Conservation (phyloP, 2,797 vertebrate species). For the Menidia menidia region DNA sequence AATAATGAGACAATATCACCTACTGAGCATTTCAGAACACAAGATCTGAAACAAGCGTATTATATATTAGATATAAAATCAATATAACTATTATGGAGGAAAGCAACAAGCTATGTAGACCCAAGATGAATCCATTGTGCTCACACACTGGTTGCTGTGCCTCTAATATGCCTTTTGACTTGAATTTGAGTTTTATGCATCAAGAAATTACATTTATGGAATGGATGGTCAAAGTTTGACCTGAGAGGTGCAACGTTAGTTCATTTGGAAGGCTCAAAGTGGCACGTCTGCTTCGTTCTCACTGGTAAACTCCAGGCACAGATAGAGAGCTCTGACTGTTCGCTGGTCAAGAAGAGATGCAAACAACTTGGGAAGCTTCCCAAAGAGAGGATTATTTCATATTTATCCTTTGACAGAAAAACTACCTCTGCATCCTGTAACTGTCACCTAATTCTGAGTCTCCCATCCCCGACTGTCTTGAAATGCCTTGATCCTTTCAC, state of each 20-base stretch:
- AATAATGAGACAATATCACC: not conserved
- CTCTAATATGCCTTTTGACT: not conserved
- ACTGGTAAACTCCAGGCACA: constrained; percentile 1
- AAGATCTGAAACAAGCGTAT: too few relatives aligned
- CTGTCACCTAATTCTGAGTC: constrained; percentile 53
- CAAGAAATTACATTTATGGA: not conserved
- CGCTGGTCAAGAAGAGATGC: not conserved
- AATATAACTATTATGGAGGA: not conserved
- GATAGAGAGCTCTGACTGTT: not conserved
- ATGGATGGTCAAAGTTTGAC: not conserved
- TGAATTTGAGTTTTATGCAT: not conserved
- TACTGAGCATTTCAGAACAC: not conserved
- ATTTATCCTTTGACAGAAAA: constrained; percentile 41
- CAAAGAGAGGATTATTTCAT: constrained; percentile 62
- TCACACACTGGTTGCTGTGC: not conserved
- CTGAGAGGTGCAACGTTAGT: not conserved
- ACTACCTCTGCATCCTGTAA: constrained; percentile 57
- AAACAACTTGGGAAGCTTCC: constrained; percentile 51
- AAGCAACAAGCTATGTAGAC: not conserved
- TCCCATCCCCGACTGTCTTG: constrained; percentile 63
- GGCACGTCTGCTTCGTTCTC: constrained; percentile 14
- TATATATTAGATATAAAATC: too few relatives aligned
- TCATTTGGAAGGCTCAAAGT: not conserved
- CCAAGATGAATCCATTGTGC: not conserved
- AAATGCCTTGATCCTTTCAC: constrained; percentile 75